Evolutionary conservation across 2,797 vertebrate species (phyloP), one percentile per base, ranked within the genome.

Genomic region (Gallirallus australis): DNA sequence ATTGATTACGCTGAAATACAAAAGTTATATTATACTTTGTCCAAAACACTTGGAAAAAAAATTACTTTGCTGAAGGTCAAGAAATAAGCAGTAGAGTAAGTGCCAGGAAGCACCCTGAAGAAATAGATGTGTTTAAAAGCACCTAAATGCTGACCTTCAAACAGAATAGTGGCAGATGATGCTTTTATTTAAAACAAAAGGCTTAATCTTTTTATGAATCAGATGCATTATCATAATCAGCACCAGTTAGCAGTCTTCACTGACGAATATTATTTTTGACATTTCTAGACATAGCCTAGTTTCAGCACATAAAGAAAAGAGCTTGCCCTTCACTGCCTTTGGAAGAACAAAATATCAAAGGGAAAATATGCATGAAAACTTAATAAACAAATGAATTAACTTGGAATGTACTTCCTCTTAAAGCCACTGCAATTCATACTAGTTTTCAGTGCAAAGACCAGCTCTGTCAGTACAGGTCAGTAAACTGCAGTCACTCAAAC

Each of bases 211-310:
- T 63, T 94, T 97, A 59, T 92, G 73, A 94, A 94, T 94, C 75
- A 47, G 45, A 59, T 82, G 40, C 60, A 94, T 97, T 97, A 95
- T 77, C 70, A 92, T 95, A 94, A 96, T 95, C 91, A 93, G 60
- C 71, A 81, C 82, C 80, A 85, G 71, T 96, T 96, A 94, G 59
- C 7, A 30, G 37, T 89, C 61, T 93, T 78, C 73, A 87, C 79
- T 97, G 95, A 72, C 65, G 96, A 94, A 80, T 65, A 91, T 72
- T 97, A 87, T 69, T 97, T 97, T 93, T 97, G 87, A 96, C 76
- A 80, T 96, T 96, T 97, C 91, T 84, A 96, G 52, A 68, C 83
- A 63, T 96, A 60, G 47, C 37, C 79, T 93, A 60, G 35, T 94
- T 96, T 96, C 50, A 73, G 6, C 60, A 33, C 42, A 20, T 65